Conservation (phyloP, 2,888 invertebrate genomes). For the Saturnia japonica region DNA sequence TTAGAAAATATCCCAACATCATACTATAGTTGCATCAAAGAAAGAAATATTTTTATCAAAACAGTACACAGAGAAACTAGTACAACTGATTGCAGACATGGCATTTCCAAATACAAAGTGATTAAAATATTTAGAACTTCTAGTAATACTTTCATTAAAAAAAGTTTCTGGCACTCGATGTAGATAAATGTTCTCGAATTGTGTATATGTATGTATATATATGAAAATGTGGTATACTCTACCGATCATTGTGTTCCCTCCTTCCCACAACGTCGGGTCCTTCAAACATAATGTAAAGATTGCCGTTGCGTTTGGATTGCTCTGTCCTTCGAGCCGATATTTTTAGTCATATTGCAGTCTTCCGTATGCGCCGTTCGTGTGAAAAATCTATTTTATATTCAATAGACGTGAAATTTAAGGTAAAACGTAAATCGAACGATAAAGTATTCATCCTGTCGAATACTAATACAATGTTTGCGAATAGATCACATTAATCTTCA, state of each 20-base stretch:
- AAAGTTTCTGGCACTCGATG: neutral
- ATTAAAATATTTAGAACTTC: neutral
- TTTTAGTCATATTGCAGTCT: neutral
- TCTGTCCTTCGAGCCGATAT: neutral
- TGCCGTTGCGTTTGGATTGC: neutral
- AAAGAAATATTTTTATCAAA: neutral
- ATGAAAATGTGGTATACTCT: neutral
- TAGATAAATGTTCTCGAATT: neutral
- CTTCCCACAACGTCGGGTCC: no score
- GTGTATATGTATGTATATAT: no score
- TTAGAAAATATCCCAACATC: neutral
- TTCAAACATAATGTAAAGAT: neutral
- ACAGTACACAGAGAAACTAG: neutral
- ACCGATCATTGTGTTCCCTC: no score
- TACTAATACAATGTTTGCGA: slow-evolving; percentile 6
- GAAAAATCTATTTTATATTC: slow-evolving; percentile 4
- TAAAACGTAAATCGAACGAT: slow-evolving; percentile 11
- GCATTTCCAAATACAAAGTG: neutral
- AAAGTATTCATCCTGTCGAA: neutral
- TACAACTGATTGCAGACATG: neutral
- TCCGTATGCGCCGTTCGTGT: neutral
- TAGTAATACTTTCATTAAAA: neutral
- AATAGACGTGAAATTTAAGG: slow-evolving; percentile 10
- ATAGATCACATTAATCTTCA: slow-evolving; percentile 7
- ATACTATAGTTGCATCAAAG: neutral